Base-by-base conservation (phyloP, 2,113 vertebrate species). In the Oophaga pumilio region DNA sequence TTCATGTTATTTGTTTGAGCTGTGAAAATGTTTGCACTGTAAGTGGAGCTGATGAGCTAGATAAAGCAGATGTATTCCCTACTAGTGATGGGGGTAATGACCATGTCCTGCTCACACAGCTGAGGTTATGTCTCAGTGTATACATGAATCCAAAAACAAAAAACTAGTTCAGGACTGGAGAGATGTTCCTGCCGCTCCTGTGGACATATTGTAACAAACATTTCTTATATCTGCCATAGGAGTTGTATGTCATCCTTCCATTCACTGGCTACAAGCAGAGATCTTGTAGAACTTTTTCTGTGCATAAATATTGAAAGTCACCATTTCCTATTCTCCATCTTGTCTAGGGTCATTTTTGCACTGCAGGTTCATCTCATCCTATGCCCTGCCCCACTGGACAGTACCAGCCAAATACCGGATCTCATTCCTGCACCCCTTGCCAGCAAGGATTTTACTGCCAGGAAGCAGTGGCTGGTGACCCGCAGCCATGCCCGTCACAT, bases 361-460 rank as follows among this genome's bases (percentile, higher is more conserved):
- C 56, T 4, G 50, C 90, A 8, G 96, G 96, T 8, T 92, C 96
- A 85, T 90, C 94, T 22, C 43, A 93, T 53, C 96, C 97, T 5
- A 76, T 89, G 11, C 94, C 94, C 0, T 99, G 98, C 89, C 95
- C 92, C 22, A 93, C 91, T 0, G 97, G 97, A 64, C 90, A 96
- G 82, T 97, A 96, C 91, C 98, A 99, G 89, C 95, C 97, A 0
- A 95, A 95, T 84, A 71, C 71, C 0, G 96, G 96, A 76, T 96
- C 96, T 20, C 93, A 94, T 0, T 89, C 87, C 90, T 99, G 97
- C 80, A 86, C 97, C 60, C 94, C 92, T 0, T 98, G 97, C 88
- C 95, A 93, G 18, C 92, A 96, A 66, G 97, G 97, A 9, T 97
- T 95, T 91, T 97, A 96, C 93, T 98, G 97, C 89, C 95, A 96